Evolutionary conservation across 2,797 vertebrate genomes (phyloP).

Genomic region (Cossypha caffra): DNA sequence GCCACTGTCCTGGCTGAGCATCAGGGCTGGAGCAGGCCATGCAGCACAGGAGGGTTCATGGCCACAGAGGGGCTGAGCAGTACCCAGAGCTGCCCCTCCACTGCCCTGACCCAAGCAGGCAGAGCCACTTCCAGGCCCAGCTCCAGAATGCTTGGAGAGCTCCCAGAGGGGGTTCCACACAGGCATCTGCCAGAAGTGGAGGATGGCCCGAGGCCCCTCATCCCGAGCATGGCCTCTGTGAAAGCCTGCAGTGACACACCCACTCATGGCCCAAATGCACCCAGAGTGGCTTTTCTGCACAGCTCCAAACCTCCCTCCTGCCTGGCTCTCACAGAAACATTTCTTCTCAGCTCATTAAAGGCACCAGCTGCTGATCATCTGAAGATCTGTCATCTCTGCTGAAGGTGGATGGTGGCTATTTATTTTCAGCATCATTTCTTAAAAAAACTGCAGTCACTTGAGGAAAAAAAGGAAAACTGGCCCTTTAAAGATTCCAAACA

Average conservation of each 20-base stretch:
- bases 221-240: rapidly evolving
- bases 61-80: background rate
- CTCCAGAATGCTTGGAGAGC: background rate
- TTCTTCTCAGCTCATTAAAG: background rate
- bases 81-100: rapidly evolving
- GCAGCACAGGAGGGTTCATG: background rate
- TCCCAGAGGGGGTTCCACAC: rapidly evolving
- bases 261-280: rapidly evolving
- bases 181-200: background rate
- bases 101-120: background rate
- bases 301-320: background rate
- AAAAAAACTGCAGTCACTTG: background rate
- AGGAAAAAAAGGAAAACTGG: background rate
- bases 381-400: constrained; percentile 8
- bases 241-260: background rate
- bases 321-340: background rate
- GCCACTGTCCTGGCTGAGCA: background rate
- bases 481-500: constrained; percentile 13
- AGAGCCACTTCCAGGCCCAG: background rate
- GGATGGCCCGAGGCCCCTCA: background rate
- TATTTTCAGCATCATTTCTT: background rate
- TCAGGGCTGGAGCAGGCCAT: too few species aligned
- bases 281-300: background rate
- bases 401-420: constrained; percentile 12
- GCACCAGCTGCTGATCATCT: constrained; percentile 43